A percentile compares a stretch with the other conserved stretches of the same genome.
These are phyloP conservation scores for Apomyelois bistriatella DNA, from an alignment of 2,888 invertebrate species.

Conservation along the genomic window DNA sequence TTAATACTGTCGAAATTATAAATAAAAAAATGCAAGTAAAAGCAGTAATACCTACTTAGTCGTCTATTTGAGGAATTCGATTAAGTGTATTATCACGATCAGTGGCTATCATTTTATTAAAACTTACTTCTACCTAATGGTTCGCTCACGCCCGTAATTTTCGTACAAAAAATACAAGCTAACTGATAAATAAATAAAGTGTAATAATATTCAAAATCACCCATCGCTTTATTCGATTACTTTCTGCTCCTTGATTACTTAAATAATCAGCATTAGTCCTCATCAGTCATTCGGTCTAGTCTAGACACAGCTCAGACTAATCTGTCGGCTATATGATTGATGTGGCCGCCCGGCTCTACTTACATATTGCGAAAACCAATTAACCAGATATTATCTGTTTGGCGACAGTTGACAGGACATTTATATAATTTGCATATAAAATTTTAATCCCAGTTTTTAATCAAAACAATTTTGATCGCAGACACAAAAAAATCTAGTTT, in stretches of 20 bases:
- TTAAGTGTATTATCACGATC: too few relatives aligned
- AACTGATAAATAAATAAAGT: too few relatives aligned
- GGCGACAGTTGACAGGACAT: background rate
- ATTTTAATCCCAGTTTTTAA: background rate
- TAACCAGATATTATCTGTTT: background rate
- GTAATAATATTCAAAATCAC: background rate
- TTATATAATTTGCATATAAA: background rate
- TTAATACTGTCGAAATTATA: too few relatives aligned
- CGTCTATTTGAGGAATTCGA: too few relatives aligned
- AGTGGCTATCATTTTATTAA: too few relatives aligned
- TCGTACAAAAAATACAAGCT: too few relatives aligned
- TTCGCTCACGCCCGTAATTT: too few relatives aligned
- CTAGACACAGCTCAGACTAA: conserved; percentile 29
- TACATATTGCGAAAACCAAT: background rate
- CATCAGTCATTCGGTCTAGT: conserved; percentile 16
- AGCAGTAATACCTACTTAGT: too few relatives aligned
- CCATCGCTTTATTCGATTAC: background rate
- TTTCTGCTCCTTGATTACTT: conserved; percentile 4
- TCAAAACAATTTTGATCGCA: background rate
- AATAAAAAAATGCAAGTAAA: too few relatives aligned
- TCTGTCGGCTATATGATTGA: conserved; percentile 17
- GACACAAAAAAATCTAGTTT: background rate
- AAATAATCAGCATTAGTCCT: conserved; percentile 6
- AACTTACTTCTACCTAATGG: too few relatives aligned
- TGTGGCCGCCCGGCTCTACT: conserved; percentile 3